Evolutionary conservation across 2,113 vertebrate species (phyloP), one percentile per base, ranked within the genome.

Genomic region (Myotis yumanensis): DNA sequence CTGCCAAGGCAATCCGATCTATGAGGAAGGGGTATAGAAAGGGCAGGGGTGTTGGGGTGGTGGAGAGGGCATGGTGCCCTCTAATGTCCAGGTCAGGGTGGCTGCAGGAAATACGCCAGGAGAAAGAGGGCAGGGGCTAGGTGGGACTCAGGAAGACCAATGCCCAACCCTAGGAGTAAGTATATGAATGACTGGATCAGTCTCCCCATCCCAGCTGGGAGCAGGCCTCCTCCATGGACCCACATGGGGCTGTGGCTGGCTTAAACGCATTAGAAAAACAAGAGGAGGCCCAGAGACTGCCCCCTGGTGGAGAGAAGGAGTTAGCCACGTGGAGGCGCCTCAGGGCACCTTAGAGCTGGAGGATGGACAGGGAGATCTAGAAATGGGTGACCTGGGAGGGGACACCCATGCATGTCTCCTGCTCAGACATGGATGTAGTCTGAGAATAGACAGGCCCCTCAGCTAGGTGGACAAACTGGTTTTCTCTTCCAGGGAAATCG

Each of bases 61-160:
- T 43, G 57, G 66, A 80, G 88, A 81, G 73, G 68, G 48, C 28
- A 35, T 86, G 62, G 85, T 35, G 94, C 87, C 96, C 96, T 96
- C 96, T 95, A 79, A 92, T 52, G 92, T 86, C 62, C 95, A 97
- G 95, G 95, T 95, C 15, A 43, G 80, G 51, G 69, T 9, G n/a
- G 77, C 90, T 51, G 81, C 80, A 81, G 46, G 35, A 17, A 17
- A 37, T 46, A n/a, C 0, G 4, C 10, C 2, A 0, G 4, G 71
- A 62, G 52, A 54, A 12, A 28, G 37, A 17, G 4, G 7, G 16
- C 15, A 35, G 73, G 37, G 7, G 51, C n/a, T 80, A n/a, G 37
- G 46, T 54, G 25, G 6, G 72, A 75, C 4, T 40, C 10, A 0
- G 3, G 8, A 7, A 89, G 72, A 11, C 14, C 23, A 46, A n/a